Evolutionary conservation across 2,888 invertebrate species (phyloP).

Genomic region (Drosophila pseudotakahashii): DNA sequence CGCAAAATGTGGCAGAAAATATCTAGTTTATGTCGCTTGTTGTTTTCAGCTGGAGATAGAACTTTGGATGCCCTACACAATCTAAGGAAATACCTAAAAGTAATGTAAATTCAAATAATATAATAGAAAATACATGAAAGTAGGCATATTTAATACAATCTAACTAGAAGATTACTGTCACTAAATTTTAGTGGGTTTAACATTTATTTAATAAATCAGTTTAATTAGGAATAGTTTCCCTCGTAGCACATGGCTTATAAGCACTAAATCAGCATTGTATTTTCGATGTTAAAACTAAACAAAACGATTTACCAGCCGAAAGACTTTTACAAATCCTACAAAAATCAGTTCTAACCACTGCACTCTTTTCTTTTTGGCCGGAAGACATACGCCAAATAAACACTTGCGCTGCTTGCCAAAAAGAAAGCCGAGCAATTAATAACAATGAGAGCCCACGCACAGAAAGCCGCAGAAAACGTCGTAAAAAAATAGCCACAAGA

Average conservation of each 20-base stretch:
- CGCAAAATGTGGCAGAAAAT: slow-evolving; percentile 37
- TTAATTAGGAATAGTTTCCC: too few relatives aligned
- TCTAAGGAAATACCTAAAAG: not conserved
- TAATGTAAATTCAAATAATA: not conserved
- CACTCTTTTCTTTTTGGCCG: slow-evolving; percentile 10
- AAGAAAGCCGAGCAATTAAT: slow-evolving; percentile 57
- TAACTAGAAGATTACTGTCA: too few relatives aligned
- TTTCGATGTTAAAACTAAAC: not conserved
- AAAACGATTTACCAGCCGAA: too few relatives aligned
- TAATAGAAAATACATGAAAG: not conserved
- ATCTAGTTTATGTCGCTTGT: slow-evolving; percentile 17
- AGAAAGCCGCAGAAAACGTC: slow-evolving; percentile 46
- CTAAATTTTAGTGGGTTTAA: too few relatives aligned
- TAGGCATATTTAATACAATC: too few relatives aligned
- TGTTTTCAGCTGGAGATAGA: not conserved
- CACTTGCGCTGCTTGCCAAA: slow-evolving; percentile 72
- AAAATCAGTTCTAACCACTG: not conserved
- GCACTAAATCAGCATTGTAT: too few relatives aligned
- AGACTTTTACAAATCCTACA: not conserved
- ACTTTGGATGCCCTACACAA: not conserved
- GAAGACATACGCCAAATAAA: slow-evolving; percentile 70
- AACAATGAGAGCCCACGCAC: slow-evolving; percentile 62
- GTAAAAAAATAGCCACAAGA: slow-evolving; percentile 48
- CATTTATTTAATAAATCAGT: too few relatives aligned
- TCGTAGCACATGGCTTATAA: too few relatives aligned